Base-by-base conservation (phyloP, 2,888 invertebrate species). In the Crepidodera aurea region DNA sequence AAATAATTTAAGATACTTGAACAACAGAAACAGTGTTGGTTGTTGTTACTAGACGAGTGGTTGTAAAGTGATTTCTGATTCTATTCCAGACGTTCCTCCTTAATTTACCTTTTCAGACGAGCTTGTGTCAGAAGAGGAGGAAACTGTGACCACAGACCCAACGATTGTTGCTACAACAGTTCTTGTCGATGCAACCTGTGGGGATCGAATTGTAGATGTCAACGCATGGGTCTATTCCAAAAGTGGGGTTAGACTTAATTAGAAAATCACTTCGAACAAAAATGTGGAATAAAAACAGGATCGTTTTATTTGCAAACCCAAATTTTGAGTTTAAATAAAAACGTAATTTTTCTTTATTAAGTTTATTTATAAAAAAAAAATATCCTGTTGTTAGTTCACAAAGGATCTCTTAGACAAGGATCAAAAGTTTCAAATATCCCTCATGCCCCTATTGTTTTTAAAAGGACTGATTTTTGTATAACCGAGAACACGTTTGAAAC, bases 201-300 rank as follows among this genome's bases (percentile, higher is more conserved):
- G 93, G 93, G 93, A 64, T 89, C 91, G 78, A 93, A 94, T 84
- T 93, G 93, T 82, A 87, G 90, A 75, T 94, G 93, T 82, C 93
- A 93, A 82, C 88, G 93, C 73, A 89, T 91, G 88, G 93, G 94
- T 64, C 87, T 93, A 78, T 93, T 93, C 86, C 93, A 93, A 80
- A 91, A 92, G 83, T 92, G 92, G 90, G 91, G 91, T 79, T 90
- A 86, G 84, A 77, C 65, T 76, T 76, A 39, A 27, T 18, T 25
- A 50, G 8, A 22, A 78, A 76, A 13, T 57, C 42, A 69, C 73
- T 78, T 79, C 78, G 79, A 25, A 42, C 22, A 51, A 46, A 59
- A 60, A 34, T 51, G 65, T 60, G 63, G 39, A 58, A 60, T 62
- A 51, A 60, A 44, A 57, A 50, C 55, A 58, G 55, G 59, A 62